A percentile compares a stretch with the other conserved stretches of the same genome.
Evolutionary conservation across 2,888 invertebrate genomes (phyloP).

Genomic region (Aspidiotus destructor): DNA sequence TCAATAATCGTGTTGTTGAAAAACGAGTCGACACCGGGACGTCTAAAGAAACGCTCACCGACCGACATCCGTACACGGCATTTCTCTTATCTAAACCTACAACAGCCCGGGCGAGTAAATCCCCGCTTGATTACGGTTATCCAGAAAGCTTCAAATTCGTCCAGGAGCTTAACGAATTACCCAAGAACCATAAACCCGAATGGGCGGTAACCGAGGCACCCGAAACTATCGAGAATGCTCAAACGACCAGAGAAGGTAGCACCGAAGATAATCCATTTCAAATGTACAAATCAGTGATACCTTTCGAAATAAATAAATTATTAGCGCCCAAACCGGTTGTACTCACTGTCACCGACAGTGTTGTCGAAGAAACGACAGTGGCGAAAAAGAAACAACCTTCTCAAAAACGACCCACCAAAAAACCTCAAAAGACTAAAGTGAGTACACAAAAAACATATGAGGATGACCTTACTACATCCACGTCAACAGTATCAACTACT

Average conservation of each 20-base stretch:
- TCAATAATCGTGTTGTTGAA: background rate
- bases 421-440: constrained; percentile 19
- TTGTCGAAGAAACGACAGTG: constrained; percentile 7
- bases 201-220: constrained; percentile 15
- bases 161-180: constrained; percentile 27
- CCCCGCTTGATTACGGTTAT: constrained; percentile 29
- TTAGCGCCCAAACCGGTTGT: constrained; percentile 7
- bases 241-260: background rate
- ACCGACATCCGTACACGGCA: constrained; percentile 26
- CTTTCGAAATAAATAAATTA: constrained; percentile 28
- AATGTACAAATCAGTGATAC: constrained; percentile 28
- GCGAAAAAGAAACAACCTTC: background rate
- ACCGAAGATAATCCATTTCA: constrained; percentile 22
- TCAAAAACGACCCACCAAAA: constrained; percentile 13
- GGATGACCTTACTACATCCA: background rate
- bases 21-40: background rate
- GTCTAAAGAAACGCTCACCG: background rate
- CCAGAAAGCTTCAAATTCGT: constrained; percentile 30
- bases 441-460: constrained; percentile 1
- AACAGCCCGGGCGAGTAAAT: constrained; percentile 1
- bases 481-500: background rate
- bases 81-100: constrained; percentile 18
- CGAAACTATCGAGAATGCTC: constrained; percentile 3
- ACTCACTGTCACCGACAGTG: background rate
- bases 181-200: constrained; percentile 27